Conservation (phyloP, 2,797 vertebrate genomes). For the Corythornis leucogaster region DNA sequence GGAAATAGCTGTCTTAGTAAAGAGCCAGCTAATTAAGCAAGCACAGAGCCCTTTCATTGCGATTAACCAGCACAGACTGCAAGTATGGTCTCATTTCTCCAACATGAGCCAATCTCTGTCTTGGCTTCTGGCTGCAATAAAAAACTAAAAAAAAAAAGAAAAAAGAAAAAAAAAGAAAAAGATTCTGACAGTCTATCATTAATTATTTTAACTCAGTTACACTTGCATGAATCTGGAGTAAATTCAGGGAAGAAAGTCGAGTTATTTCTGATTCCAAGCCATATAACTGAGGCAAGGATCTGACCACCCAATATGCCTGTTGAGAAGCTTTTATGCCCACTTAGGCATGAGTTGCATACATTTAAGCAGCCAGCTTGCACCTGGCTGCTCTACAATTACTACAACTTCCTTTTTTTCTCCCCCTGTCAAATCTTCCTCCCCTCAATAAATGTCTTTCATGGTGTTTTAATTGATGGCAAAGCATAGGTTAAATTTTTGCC, state of each 20-base stretch:
- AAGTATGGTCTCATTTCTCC: neutral
- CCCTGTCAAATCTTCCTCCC: neutral
- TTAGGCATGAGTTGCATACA: neutral
- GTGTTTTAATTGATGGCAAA: conserved; percentile 13
- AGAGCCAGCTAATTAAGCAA: neutral
- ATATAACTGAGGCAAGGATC: neutral
- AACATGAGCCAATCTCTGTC: neutral
- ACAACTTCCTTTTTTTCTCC: neutral
- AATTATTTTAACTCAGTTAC: conserved; percentile 34
- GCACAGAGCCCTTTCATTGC: neutral
- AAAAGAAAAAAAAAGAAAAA: neutral
- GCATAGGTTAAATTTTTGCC: neutral
- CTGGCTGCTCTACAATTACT: conserved; percentile 20
- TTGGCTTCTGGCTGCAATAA: neutral
- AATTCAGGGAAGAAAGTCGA: neutral
- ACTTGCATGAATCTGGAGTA: neutral
- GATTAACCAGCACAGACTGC: neutral
- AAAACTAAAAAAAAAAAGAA: neutral
- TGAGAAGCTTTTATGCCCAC: neutral
- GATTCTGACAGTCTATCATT: neutral
- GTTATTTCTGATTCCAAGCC: neutral
- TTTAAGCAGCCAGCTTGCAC: neutral
- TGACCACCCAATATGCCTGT: neutral
- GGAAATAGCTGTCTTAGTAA: neutral
- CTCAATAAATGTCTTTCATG: neutral